phyloP scores from a whole-genome alignment of 2,113 vertebrate genomes.

The Periophthalmus modestus region DNA sequence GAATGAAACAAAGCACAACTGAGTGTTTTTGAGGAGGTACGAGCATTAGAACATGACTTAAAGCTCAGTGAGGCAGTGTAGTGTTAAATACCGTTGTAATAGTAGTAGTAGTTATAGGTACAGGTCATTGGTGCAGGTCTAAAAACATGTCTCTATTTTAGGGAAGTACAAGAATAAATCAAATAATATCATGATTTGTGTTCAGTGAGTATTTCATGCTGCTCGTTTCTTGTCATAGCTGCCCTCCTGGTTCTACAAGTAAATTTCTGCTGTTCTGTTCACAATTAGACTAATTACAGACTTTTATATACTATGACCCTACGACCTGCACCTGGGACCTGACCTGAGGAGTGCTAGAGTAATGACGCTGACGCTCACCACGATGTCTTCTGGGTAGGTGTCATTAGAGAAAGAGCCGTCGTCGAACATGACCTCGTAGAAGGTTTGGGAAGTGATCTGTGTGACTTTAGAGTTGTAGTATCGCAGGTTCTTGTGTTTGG shows the following conservation, averaged over 20 bases:
- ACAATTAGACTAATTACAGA: background rate
- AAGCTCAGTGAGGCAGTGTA: background rate
- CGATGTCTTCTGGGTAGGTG: constrained; percentile 95
- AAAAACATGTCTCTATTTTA: background rate
- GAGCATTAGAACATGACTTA: no score
- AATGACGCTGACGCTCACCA: constrained; percentile 81
- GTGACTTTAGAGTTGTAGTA: constrained; percentile 93
- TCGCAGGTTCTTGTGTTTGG: constrained; percentile 91
- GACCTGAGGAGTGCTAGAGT: constrained; percentile 15
- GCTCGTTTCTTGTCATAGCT: background rate
- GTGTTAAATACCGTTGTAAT: no score
- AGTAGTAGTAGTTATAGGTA: no score
- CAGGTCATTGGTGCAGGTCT: background rate
- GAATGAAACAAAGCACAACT: no score
- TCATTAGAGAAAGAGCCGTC: constrained; percentile 96
- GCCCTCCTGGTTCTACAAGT: background rate
- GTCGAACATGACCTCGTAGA: constrained; percentile 96
- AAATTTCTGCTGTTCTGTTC: background rate
- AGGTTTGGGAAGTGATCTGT: constrained; percentile 86
- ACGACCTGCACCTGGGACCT: constrained; percentile 20
- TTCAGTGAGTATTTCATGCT: background rate
- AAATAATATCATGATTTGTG: no score
- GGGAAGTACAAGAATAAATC: no score
- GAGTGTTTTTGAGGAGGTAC: no score
- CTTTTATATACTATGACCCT: background rate